Percentiles rank a stretch among this genome's conserved stretches.
phyloP scores from a whole-genome alignment of 2,113 vertebrate species.

The Chunga burmeisteri region DNA sequence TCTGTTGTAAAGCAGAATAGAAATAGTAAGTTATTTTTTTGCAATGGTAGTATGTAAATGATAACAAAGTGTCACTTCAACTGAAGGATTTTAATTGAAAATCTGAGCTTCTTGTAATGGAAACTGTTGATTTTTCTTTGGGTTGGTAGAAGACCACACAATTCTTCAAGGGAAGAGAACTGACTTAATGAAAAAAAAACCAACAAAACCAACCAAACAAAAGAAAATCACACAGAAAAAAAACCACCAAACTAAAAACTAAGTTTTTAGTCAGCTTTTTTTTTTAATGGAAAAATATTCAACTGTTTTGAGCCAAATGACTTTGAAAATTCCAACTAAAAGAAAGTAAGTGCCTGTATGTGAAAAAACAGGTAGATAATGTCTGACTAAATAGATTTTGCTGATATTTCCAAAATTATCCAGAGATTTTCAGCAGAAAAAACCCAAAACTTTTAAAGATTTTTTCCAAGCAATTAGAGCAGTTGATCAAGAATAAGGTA shows the following conservation, averaged over 20 bases:
- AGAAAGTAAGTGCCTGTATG: neutral
- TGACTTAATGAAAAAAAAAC: neutral
- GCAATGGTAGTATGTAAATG: neutral
- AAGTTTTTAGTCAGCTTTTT: neutral
- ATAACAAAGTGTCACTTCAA: neutral
- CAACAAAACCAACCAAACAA: too few relatives aligned
- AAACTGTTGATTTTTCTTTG: neutral
- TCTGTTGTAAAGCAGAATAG: neutral
- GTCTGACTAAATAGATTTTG: neutral
- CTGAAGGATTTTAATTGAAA: neutral
- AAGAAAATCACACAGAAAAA: too few relatives aligned
- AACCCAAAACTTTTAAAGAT: neutral
- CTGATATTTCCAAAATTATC: neutral
- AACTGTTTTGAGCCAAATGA: neutral
- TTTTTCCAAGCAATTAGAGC: neutral
- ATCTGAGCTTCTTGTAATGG: neutral
- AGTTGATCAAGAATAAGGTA: neutral
- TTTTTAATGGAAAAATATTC: neutral
- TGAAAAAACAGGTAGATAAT: neutral
- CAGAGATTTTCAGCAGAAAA: neutral
- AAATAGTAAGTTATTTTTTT: neutral
- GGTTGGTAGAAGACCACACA: neutral
- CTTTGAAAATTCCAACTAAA: neutral
- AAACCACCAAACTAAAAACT: neutral
- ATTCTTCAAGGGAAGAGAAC: neutral